Evolutionary conservation across 1,140 invertebrate genomes (phyloP), one percentile per base, ranked within the genome.

Genomic region (Phymastichus coffea): DNA sequence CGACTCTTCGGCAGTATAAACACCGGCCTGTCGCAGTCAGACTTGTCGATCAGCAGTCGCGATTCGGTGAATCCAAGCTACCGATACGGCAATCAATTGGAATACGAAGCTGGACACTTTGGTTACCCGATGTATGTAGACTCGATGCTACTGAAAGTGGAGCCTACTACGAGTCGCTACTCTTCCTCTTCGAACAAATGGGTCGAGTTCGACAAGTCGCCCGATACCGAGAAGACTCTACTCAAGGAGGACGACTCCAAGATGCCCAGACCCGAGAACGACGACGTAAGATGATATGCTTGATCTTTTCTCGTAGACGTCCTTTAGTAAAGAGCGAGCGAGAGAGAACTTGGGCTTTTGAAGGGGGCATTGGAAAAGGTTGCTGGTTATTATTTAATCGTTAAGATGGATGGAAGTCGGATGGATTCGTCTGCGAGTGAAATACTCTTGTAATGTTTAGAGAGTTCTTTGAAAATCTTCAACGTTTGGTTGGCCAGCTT

Each of bases 11-110:
- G 82, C 0, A 76, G 81, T 55, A 82, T 82, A 4, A 87, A 86
- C 56, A 89, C 88, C 0, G 89, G 89, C 1, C 77, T 91, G 4
- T 88, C 88, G 9, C 88, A 90, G 66, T 90, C 88, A 2, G 88
- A 89, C 65, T 79, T 89, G 0, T 90, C 88, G 55, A 83, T 89
- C 66, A 87, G 86, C 4, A 88, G 87, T 6, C 83, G 84, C 25
- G 84, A 79, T 9, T 87, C 86, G 15, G 84, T 84, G 37, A 88
- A 88, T 71, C 85, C 85, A 10, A 87, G 86, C 61, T 91, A 91
- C 67, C 83, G 86, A 37, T 91, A 91, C 67, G 86, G 88, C 40
- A 90, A 87, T 69, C 88, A 91, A 73, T 75, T 88, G 60, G 85
- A 88, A n/a, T 91, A 90, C 69, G 86, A 88, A 53, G 82, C 85